Evolutionary conservation across 2,888 invertebrate genomes (phyloP), one percentile per base, ranked within the genome.

Genomic region (Pinctada fucata): DNA sequence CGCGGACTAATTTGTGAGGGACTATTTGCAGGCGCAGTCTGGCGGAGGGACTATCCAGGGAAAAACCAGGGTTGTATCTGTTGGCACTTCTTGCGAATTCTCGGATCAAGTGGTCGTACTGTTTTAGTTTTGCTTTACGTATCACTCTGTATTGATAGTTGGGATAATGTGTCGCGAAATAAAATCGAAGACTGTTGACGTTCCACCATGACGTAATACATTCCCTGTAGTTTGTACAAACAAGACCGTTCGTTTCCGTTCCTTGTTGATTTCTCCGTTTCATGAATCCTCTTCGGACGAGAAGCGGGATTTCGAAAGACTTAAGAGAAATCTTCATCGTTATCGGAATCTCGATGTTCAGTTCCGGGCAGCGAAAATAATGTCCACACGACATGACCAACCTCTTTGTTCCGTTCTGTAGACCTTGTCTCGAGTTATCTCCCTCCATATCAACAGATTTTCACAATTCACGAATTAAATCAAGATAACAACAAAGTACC

Each of bases 101-200:
- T 63, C 49, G 74, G 45, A 74, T 50, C 10, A 74, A 49, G 45
- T 49, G 58, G 47, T 74, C 74, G 50, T 49, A 74, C 6, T 31
- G 5, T 66, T 63, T 74, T 5, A 74, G 51, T 8, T 65, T 66
- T 16, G 66, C 64, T 45, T 66, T 74, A 49, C 74, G 65, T 48
- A 65, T 13, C 2, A 74, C 65, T 66, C 50, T 74, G 66, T 66
- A 74, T 3, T 50, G 74, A 74, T 74, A 74, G 66, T 66, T 31
- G 8, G 74, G 74, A 74, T 74, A 48, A 66, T 74, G 74, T 6
- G 66, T 50, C 16, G 74, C 74, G 31, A 74, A 74, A 66, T 74
- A 74, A 51, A 74, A 66, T 74, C 66, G 65, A 16, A 74, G 74
- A 16, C 63, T 47, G 48, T 74, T 74, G 0, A 74, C 16, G 66